phyloP scores from a whole-genome alignment of 1,140 invertebrate species.

The Cydia splendana region DNA sequence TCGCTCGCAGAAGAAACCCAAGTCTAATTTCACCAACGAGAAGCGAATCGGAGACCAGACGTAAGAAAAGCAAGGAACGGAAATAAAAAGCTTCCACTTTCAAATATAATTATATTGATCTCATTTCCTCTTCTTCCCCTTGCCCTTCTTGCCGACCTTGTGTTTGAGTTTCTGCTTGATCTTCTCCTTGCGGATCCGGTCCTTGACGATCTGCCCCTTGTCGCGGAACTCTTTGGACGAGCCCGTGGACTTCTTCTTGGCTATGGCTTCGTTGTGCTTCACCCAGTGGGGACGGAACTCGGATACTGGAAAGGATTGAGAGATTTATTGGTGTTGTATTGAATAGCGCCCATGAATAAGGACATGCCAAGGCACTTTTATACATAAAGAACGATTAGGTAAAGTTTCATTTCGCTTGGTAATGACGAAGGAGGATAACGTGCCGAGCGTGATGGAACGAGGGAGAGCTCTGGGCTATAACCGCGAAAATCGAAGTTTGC shows the following conservation, averaged over 20 bases:
- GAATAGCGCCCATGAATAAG: no score
- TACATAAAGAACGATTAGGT: no score
- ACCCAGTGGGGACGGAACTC: constrained; percentile 78
- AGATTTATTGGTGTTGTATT: no score
- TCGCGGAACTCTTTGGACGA: constrained; percentile 67
- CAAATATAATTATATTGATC: constrained; percentile 47
- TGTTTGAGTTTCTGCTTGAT: constrained; percentile 69
- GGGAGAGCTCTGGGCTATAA: no score
- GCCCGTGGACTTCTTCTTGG: constrained; percentile 64
- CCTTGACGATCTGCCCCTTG: constrained; percentile 78
- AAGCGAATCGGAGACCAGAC: neutral
- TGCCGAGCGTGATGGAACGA: no score
- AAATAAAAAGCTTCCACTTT: constrained; percentile 19
- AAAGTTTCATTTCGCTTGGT: no score
- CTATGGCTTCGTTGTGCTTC: constrained; percentile 74
- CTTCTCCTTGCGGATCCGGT: constrained; percentile 74
- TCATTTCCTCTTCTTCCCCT: constrained; percentile 56
- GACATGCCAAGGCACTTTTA: no score
- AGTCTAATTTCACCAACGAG: no score
- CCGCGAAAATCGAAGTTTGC: no score
- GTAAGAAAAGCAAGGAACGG: neutral
- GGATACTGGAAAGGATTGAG: constrained; percentile 54
- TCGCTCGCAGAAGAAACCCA: no score
- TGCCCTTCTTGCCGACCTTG: constrained; percentile 44
- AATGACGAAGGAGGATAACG: no score